Base-by-base conservation (phyloP, 92 coral and sea anemone genomes). In the Galaxea fascicularis region DNA sequence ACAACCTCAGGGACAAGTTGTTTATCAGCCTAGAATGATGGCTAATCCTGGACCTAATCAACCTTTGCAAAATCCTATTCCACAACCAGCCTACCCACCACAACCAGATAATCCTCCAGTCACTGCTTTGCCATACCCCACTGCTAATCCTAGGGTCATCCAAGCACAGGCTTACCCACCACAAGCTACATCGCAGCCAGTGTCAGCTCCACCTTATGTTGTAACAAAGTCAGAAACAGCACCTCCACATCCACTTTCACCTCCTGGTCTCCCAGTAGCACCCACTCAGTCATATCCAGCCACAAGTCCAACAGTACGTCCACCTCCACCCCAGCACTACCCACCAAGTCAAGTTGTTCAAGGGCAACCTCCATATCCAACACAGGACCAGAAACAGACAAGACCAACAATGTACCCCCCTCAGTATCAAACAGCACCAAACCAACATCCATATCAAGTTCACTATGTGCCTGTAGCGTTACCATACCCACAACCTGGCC, bases 291-390 rank as follows among this genome's bases (percentile, higher is more conserved):
- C 78, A 35, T 82, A 82, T 82, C 86, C 71, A 35, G 58, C 21
- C 6, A 57, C 86, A 26, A 76, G 57, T 10, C 86, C 56, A 71
- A 52, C 78, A 44, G 78, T 28, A 26, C 58, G 59, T 17, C 86
- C 86, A 8, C 86, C 77, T 1, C 78, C 45, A 29, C 87, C 91
- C 10, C 91, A 91, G 89, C 70, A 77, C 57, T 91, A 77, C 66
- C 91, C 74, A 64, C 81, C 88, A 52, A 89, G 76, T 41, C 89
- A 91, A 64, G 82, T 80, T 0, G 84, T 87, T 70, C 89, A 86
- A 26, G 89, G 76, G 65, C 92, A 91, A 45, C 71, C 89, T 30
- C 80, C 90, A 0, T 91, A 91, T 82, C 88, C 92, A 54, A 71
- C 90, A 39, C 87, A 79, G n/a, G 87, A 58, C n/a, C 68, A 62